These are phyloP conservation scores for Siphlonurus alternatus DNA, from an alignment of 2,888 invertebrate genomes.

Conservation along the genomic window DNA sequence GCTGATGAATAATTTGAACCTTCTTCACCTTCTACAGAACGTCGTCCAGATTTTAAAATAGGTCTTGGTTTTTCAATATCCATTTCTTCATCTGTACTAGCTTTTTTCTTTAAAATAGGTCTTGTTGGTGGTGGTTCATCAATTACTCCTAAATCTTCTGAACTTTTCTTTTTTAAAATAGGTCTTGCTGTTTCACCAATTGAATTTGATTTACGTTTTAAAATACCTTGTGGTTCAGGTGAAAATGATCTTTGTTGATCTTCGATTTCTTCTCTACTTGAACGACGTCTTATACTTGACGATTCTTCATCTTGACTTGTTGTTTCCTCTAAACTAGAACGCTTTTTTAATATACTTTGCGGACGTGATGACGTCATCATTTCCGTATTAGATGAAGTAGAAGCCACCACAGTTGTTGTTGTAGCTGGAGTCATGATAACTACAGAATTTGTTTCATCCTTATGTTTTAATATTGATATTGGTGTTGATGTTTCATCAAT, in stretches of 20 bases:
- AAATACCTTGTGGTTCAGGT: conserved; percentile 58
- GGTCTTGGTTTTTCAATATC: conserved; percentile 28
- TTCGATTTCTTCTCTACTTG: conserved; percentile 40
- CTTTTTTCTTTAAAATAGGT: conserved; percentile 79
- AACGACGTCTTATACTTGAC: conserved; percentile 32
- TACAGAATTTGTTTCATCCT: background rate
- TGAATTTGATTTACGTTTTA: conserved; percentile 42
- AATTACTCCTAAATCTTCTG: conserved; percentile 34
- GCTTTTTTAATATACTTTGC: conserved; percentile 68
- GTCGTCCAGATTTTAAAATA: conserved; percentile 57
- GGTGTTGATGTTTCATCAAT: background rate
- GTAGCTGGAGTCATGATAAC: conserved; percentile 25
- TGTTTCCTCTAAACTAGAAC: conserved; percentile 64
- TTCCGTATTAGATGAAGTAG: conserved; percentile 58
- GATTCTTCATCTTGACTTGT: conserved; percentile 40
- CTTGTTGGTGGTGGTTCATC: conserved; percentile 23
- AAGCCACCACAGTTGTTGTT: conserved; percentile 49
- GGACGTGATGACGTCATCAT: conserved; percentile 35
- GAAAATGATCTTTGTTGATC: conserved; percentile 28
- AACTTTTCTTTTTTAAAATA: conserved; percentile 68
- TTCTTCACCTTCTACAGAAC: conserved; percentile 29
- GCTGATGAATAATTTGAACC: background rate
- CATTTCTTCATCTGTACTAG: conserved; percentile 48
- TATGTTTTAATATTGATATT: conserved; percentile 1
- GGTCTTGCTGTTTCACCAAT: conserved; percentile 36